Evolutionary conservation across 2,888 invertebrate species (phyloP).

Genomic region (Hyposoter didymator): DNA sequence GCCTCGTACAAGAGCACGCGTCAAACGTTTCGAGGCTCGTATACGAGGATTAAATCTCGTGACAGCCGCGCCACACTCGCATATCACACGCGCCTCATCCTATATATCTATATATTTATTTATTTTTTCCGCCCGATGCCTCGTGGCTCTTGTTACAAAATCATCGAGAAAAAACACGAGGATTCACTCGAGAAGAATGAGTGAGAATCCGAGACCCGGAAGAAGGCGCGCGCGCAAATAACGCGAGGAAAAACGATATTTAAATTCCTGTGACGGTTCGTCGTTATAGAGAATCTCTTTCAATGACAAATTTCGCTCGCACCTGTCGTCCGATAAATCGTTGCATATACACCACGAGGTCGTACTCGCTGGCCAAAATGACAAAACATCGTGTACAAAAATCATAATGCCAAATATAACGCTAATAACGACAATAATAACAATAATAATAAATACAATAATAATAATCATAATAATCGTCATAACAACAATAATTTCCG

Average conservation of each 20-base stretch:
- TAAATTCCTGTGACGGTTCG: slow-evolving; percentile 18
- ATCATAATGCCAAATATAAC: slow-evolving; percentile 9
- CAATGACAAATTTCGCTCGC: slow-evolving; percentile 27
- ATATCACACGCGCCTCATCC: slow-evolving; percentile 23
- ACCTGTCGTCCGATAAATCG: slow-evolving; percentile 61
- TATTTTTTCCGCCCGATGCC: slow-evolving; percentile 18
- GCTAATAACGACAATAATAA: not conserved
- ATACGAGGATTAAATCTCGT: slow-evolving; percentile 39
- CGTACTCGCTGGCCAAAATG: slow-evolving; percentile 17
- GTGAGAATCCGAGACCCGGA: slow-evolving; percentile 6
- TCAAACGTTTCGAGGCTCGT: slow-evolving; percentile 42
- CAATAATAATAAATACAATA: slow-evolving; percentile 27
- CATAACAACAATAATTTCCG: slow-evolving; percentile 29
- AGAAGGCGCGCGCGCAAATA: not conserved
- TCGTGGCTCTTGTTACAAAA: slow-evolving; percentile 60
- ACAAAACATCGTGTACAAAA: slow-evolving; percentile 10
- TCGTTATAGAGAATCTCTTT: slow-evolving; percentile 23
- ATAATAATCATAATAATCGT: not conserved
- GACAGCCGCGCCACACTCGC: slow-evolving; percentile 24
- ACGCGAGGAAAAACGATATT: slow-evolving; percentile 19
- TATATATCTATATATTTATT: slow-evolving; percentile 1
- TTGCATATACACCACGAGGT: not conserved
- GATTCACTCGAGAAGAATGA: slow-evolving; percentile 18
- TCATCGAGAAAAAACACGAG: slow-evolving; percentile 2
- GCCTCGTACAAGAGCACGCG: slow-evolving; percentile 61